Evolutionary conservation across 2,797 vertebrate genomes (phyloP).

Genomic region (Paedocypris micromegethes): DNA sequence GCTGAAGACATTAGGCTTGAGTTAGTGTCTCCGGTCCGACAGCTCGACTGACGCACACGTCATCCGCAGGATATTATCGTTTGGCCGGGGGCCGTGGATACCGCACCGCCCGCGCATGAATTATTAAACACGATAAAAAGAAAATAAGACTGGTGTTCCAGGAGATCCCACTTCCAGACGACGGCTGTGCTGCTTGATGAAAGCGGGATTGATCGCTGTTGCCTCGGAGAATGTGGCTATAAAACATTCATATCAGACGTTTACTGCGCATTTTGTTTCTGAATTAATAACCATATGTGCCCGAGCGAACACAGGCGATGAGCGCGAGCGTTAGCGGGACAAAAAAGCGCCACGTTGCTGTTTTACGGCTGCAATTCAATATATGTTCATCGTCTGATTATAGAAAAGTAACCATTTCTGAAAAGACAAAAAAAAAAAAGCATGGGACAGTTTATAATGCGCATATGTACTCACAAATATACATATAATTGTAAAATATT

Average conservation of each 20-base stretch:
- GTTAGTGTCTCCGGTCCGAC: too few species aligned
- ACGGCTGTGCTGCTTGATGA: conserved; percentile 15
- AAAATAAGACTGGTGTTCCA: conserved; percentile 25
- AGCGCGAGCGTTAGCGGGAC: background rate
- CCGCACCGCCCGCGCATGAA: conserved; percentile 35
- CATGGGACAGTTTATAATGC: too few species aligned
- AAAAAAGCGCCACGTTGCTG: too few species aligned
- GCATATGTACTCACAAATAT: too few species aligned
- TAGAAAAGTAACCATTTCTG: too few species aligned
- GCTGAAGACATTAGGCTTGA: too few species aligned
- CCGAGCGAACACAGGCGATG: background rate
- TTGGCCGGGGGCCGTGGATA: conserved; percentile 22
- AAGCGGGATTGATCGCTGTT: conserved; percentile 19
- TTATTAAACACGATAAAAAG: conserved; percentile 45
- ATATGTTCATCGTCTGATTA: too few species aligned
- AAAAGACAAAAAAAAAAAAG: too few species aligned
- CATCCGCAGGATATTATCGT: conserved; percentile 26
- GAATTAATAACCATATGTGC: conserved; percentile 14
- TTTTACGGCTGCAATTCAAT: too few species aligned
- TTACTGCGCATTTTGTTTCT: conserved; percentile 15
- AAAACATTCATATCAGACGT: conserved; percentile 17
- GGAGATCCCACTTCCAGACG: conserved; percentile 12
- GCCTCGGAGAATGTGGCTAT: background rate
- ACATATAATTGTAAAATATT: too few species aligned
- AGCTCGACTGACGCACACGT: background rate